Evolutionary conservation across 2,888 invertebrate species (phyloP), one percentile per base, ranked within the genome.

Genomic region (Philereme transversata): DNA sequence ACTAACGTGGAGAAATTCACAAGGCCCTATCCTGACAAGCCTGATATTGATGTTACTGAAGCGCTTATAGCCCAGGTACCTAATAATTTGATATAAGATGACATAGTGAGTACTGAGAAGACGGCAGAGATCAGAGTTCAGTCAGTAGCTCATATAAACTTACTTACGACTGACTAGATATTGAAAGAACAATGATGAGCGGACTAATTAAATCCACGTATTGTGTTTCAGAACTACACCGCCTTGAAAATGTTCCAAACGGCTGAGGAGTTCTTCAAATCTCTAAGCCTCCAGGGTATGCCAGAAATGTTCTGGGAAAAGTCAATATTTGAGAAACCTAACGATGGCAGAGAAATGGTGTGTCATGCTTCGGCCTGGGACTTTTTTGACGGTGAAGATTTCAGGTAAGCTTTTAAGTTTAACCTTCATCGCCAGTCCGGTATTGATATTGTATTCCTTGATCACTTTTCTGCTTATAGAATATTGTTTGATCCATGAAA

Each of bases 281-380:
- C 97, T 0, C 84, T 98, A 47, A 96, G 96, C 73, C 86, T 98
- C 70, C 95, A 94, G 43, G 94, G 94, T 54, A 94, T 98, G 94
- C 96, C 97, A 0, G 94, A 95, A 36, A 71, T 90, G 4, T 98
- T 98, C 84, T 98, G 98, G 98, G 93, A 96, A 38, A 94, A 94
- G 51, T 97, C 97, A 0, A 96, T 98, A 49, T 93, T 98, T 46
- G 95, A 95, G 72, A 97, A 97, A 74, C 97, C 97, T 0, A 77
- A 88, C 0, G 96, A 95, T 75, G 94, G 94, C 0, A 85, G 94
- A 0, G 96, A 97, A 4, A 86, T 97, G 74, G 90, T 97, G 4
- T 98, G 98, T 77, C 97, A 97, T 74, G 97, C 97, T 0, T 96
- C 97, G 0, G 97, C 98, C 9, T 97, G 97, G 96, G 97, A 98